Base-by-base conservation (phyloP, 2,797 vertebrate species). In the Salmo trutta region DNA sequence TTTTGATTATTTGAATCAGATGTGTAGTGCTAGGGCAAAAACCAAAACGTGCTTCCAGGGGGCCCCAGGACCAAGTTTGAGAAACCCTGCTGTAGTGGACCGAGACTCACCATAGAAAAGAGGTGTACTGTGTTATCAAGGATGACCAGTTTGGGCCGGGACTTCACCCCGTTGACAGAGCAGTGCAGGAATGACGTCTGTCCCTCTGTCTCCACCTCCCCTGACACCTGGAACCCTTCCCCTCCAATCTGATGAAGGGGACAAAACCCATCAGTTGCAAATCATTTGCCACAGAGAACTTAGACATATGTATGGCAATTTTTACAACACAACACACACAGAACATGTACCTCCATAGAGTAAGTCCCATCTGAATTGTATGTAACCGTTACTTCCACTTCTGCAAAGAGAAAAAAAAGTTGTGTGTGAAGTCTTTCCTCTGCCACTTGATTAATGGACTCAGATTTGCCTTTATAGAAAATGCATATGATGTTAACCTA, bases 311-410 rank as follows among this genome's bases (percentile, higher is more conserved):
- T 64, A 67, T 68, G 66, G 29, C 29, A 68, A 17, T 31, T 5
- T 33, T 68, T 67, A 31, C 27, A 29, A 66, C 62, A 24, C 62
- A 62, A 17, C 56, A 65, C 62, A 66, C 66, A 68, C 66, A 68
- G 91, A 47, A 47, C 41, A 47, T 47, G 41, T 93, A 98, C 98
- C 97, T 96, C 93, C 95, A 99, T 97, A 12, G 82, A 93, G 82
- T 97, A 99, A 24, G 96, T 96, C n/a, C 96, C 95, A 69, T 96
- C 96, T 53, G 74, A 90, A 89, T 95, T 96, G 86, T 98, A 99
- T 0, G 82, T 89, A 52, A 98, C 84, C 79, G 92, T 87, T 77
- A 99, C 83, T 7, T 94, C 83, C 53, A 97, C 91, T 83, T 93
- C 98, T 99, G 86, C 64, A 80, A 12, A 88, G 27, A 81, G 36